These are phyloP conservation scores for Nesidiocoris tenuis DNA, from an alignment of 2,888 invertebrate genomes.

Conservation along the genomic window DNA sequence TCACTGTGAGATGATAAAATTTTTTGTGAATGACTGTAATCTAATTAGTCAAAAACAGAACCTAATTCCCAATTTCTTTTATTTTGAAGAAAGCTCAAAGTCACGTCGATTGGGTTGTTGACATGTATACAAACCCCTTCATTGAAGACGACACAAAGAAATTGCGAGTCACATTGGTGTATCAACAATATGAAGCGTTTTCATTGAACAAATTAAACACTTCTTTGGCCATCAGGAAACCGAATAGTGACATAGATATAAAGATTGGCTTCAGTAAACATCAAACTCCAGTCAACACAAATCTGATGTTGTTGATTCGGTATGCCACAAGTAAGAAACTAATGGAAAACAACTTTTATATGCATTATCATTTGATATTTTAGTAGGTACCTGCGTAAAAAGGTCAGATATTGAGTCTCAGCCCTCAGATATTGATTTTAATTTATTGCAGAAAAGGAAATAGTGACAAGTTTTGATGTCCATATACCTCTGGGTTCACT, in stretches of 20 bases:
- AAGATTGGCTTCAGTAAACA: conserved; percentile 60
- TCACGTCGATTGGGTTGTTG: conserved; percentile 70
- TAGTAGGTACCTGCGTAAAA: too few species aligned
- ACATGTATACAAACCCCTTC: conserved; percentile 67
- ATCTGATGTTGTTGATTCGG: conserved; percentile 45
- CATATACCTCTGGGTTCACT: conserved; percentile 67
- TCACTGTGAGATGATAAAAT: conserved; percentile 62
- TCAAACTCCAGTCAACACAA: conserved; percentile 36
- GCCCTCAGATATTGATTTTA: too few species aligned
- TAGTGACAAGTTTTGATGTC: conserved; percentile 61
- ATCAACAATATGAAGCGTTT: conserved; percentile 61
- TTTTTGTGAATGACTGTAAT: too few species aligned
- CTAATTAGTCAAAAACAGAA: too few species aligned
- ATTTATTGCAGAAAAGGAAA: conserved; percentile 60
- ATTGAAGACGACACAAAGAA: conserved; percentile 61
- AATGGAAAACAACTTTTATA: too few species aligned
- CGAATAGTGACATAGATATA: conserved; percentile 67
- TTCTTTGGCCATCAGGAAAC: conserved; percentile 64
- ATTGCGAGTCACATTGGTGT: conserved; percentile 62
- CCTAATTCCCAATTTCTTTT: too few species aligned
- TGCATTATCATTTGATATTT: too few species aligned
- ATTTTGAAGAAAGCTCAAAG: conserved; percentile 67
- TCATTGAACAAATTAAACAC: conserved; percentile 65
- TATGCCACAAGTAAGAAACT: conserved; percentile 49
- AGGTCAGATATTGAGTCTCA: too few species aligned